These are phyloP conservation scores for Glaucidium brasilianum DNA, from an alignment of 2,113 vertebrate species.

Conservation along the genomic window DNA sequence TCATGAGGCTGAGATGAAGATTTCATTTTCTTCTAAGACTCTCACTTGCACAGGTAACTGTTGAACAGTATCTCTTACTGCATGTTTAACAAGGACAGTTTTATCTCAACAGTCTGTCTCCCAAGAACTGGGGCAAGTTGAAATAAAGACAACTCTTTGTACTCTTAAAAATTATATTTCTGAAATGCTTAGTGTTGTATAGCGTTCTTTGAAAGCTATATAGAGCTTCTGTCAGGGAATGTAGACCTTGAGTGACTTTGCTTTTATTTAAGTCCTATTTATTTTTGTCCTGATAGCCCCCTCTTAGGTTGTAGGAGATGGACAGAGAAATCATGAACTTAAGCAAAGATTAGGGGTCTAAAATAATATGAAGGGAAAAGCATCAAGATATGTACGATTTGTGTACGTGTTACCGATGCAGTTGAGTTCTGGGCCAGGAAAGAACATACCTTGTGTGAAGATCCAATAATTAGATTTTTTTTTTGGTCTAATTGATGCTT, in stretches of 20 bases:
- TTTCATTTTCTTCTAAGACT: neutral
- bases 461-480: neutral
- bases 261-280: neutral
- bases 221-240: neutral
- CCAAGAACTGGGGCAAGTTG: constrained; percentile 31
- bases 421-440: neutral
- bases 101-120: constrained; percentile 21
- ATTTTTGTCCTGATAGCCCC: neutral
- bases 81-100: constrained; percentile 23
- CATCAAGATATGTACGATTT: neutral
- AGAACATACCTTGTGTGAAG: neutral
- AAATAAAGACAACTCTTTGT: constrained; percentile 46
- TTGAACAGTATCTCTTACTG: neutral
- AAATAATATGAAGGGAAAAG: neutral
- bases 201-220: neutral
- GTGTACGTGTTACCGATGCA: neutral
- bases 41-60: neutral
- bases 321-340: neutral
- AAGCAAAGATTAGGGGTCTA: neutral
- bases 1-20: neutral
- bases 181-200: neutral
- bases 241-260: neutral
- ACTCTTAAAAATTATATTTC: constrained; percentile 12
- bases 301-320: neutral
- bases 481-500: neutral